phyloP scores from a whole-genome alignment of 2,888 invertebrate genomes.

The Drosophila monieri region DNA sequence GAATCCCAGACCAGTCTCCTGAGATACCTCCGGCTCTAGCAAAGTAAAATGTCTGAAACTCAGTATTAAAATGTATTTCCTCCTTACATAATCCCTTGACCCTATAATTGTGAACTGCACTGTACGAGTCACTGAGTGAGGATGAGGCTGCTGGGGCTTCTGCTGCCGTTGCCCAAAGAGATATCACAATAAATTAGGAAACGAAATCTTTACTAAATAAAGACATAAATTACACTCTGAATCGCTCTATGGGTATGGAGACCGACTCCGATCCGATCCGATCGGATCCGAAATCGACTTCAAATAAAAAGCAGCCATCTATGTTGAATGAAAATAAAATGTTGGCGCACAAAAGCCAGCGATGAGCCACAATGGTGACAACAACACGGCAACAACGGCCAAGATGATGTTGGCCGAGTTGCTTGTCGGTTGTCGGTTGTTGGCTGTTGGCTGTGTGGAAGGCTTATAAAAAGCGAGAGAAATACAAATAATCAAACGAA shows the following conservation, averaged over 20 bases:
- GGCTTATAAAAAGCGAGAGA: conserved; percentile 75
- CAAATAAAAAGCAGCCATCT: conserved; percentile 70
- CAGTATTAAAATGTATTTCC: neutral
- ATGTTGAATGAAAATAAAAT: conserved; percentile 70
- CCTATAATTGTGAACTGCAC: neutral
- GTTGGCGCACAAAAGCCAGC: conserved; percentile 58
- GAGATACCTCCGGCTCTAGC: neutral
- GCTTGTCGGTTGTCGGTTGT: neutral
- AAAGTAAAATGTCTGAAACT: neutral
- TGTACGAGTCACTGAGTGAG: conserved; percentile 5
- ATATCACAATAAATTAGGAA: conserved; percentile 83
- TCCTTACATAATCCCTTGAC: neutral
- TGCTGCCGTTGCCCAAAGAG: conserved; percentile 72
- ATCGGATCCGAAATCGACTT: conserved; percentile 41
- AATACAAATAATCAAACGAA: conserved; percentile 81
- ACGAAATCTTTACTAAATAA: conserved; percentile 84
- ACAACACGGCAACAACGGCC: conserved; percentile 27
- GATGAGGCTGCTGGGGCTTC: conserved; percentile 38
- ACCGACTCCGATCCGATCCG: conserved; percentile 16
- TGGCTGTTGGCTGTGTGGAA: conserved; percentile 29
- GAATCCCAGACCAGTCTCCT: neutral
- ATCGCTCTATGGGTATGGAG: conserved; percentile 75
- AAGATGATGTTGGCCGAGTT: conserved; percentile 4
- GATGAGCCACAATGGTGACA: conserved; percentile 74
- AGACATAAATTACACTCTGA: conserved; percentile 83